Base-by-base conservation (phyloP, 2,797 vertebrate species). In the Remorina albescens region DNA sequence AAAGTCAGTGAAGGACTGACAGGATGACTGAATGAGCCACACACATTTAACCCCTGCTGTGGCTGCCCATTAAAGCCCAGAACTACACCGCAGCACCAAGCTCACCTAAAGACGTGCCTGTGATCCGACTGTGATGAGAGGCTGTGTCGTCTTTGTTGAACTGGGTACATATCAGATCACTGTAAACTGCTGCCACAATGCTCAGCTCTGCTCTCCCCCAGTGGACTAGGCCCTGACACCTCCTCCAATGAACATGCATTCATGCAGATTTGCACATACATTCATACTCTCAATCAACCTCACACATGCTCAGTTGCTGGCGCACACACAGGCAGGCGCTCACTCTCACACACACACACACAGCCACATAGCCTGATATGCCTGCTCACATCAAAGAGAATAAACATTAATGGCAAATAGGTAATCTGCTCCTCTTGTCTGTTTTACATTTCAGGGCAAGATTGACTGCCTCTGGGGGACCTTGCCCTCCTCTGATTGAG, bases 351-450 rank as follows among this genome's bases (percentile, higher is more conserved):
- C 84, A 67, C 71, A 68, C 59, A 47, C 69, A 47, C 63, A 39
- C 58, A 21, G 64, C 56, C 67, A 56, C 37, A 64, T 25, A 68
- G 58, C 56, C 80, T 71, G 82, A 86, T 91, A 84, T 88, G 88
- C 89, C 89, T 86, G 85, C 77, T 90, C 85, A 91, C 89, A 94
- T 94, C 91, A 95, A 94, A 95, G 92, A 88, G 93, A 94, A 94
- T 95, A 94, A 92, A 93, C 92, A 95, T 94, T 93, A 94, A 93
- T 94, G 91, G 91, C 91, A 94, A 94, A 94, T 94, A 91, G 93
- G 92, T 93, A 93, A 95, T 94, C 92, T 93, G 92, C 91, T 94
- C 81, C 89, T 89, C 88, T 87, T 91, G 91, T 93, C 91, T 94
- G 90, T 93, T 93, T 92, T 93, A 92, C 91, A 93, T 93, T 93